Evolutionary conservation across 2,113 vertebrate species (phyloP).

Genomic region (Poeciliopsis retropinna): DNA sequence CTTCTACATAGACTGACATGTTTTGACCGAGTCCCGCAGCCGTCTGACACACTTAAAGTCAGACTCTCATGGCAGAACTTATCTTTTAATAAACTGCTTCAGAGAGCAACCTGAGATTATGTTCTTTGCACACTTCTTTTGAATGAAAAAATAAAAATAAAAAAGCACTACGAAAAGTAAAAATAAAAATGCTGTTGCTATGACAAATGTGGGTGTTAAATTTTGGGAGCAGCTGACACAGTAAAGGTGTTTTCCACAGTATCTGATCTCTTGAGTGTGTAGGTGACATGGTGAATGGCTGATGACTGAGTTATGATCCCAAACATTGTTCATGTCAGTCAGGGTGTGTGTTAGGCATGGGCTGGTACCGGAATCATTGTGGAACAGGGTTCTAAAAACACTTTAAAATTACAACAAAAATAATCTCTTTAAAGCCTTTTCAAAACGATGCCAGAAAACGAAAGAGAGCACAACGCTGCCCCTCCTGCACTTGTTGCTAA

Average conservation of each 20-base stretch:
- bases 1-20: background rate
- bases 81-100: background rate
- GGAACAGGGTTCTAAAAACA: no score
- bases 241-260: constrained; percentile 9
- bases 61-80: background rate
- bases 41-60: background rate
- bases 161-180: background rate
- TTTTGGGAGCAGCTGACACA: background rate
- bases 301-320: background rate
- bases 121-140: background rate
- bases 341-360: background rate
- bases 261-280: background rate
- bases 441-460: background rate
- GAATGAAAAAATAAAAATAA: background rate
- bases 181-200: background rate
- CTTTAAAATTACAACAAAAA: background rate
- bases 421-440: background rate
- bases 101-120: constrained; percentile 3
- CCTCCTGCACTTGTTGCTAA: background rate
- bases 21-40: background rate
- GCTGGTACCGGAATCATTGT: background rate
- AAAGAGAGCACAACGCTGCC: background rate
- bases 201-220: background rate
- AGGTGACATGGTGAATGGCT: background rate
- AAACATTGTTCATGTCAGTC: background rate